Evolutionary conservation across 2,797 vertebrate species (phyloP).

Genomic region (Urophycis tenuis): DNA sequence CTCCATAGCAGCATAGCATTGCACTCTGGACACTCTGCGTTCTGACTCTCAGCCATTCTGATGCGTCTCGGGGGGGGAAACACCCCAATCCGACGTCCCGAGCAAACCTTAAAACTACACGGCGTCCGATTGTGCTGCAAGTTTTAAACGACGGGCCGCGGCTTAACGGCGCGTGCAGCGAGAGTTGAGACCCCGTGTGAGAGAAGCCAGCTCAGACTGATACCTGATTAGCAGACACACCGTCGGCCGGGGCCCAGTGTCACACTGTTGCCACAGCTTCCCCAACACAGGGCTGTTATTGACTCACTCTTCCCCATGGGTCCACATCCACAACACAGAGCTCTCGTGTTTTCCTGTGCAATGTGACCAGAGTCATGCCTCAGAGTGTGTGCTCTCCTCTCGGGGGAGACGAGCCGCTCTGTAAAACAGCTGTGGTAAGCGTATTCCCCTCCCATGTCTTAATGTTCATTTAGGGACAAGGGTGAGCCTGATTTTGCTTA

Average conservation of each 20-base stretch:
- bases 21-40: not conserved
- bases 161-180: not conserved
- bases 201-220: not conserved
- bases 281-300: constrained; percentile 21
- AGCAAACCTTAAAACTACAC: not conserved
- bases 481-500: not conserved
- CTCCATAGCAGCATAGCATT: not conserved
- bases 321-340: constrained; percentile 7
- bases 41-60: not conserved
- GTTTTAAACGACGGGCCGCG: not conserved
- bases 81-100: not conserved
- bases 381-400: constrained; percentile 1
- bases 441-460: not conserved
- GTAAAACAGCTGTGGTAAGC: not conserved
- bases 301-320: constrained; percentile 16
- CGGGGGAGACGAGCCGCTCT: not conserved
- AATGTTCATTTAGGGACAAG: not conserved
- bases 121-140: not conserved
- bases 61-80: not conserved
- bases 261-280: constrained; percentile 9
- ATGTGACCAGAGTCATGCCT: constrained; percentile 24
- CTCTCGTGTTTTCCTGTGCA: constrained; percentile 16
- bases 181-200: not conserved
- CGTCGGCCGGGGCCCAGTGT: not conserved
- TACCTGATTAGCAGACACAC: not conserved